Conservation (phyloP, 1,140 invertebrate species). For the Melitaea cinxia region DNA sequence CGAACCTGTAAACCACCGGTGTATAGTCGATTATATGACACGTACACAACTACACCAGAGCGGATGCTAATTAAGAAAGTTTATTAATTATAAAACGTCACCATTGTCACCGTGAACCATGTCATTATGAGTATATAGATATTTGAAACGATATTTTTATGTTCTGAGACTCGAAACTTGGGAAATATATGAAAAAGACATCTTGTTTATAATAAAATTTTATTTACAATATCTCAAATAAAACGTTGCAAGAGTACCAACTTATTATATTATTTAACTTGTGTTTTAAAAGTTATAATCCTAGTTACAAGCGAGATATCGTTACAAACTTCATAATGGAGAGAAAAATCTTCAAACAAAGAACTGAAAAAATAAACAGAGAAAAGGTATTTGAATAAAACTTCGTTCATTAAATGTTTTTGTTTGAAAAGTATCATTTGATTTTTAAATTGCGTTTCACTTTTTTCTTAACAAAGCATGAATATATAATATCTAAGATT, state of each 20-base stretch:
- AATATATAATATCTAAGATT: too few species aligned
- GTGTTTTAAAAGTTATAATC: neutral
- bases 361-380: neutral
- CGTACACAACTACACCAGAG: too few species aligned
- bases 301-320: neutral
- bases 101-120: too few species aligned
- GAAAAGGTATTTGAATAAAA: neutral
- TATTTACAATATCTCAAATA: neutral
- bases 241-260: neutral
- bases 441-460: neutral
- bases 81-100: too few species aligned
- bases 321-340: neutral
- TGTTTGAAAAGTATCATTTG: neutral
- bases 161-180: too few species aligned
- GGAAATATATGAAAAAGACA: too few species aligned
- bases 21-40: too few species aligned
- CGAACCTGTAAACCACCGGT: too few species aligned
- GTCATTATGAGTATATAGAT: too few species aligned
- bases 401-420: slow-evolving; percentile 1
- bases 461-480: too few species aligned
- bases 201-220: neutral
- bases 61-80: too few species aligned
- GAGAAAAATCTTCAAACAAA: slow-evolving; percentile 3
- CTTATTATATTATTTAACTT: neutral
- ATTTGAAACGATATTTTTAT: too few species aligned